These are phyloP conservation scores for Natator depressus DNA, from an alignment of 2,113 vertebrate genomes.

Conservation along the genomic window DNA sequence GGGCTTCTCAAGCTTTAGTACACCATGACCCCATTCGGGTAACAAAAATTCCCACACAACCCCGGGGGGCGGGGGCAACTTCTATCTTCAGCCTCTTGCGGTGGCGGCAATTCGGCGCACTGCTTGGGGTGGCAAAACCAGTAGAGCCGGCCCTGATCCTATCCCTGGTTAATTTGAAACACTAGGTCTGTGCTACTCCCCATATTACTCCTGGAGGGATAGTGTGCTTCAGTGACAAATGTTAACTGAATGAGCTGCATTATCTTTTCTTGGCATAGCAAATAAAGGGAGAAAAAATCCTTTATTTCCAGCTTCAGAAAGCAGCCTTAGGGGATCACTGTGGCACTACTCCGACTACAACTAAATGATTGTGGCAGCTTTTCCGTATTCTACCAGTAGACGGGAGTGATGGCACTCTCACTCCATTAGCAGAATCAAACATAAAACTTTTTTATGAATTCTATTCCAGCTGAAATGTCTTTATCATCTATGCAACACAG, in stretches of 20 bases:
- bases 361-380: conserved; percentile 6
- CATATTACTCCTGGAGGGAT: conserved; percentile 55
- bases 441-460: conserved; percentile 19
- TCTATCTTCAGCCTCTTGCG: too few species aligned
- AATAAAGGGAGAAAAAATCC: conserved; percentile 43
- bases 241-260: conserved; percentile 56
- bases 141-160: not conserved
- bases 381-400: conserved; percentile 29
- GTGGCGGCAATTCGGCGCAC: too few species aligned
- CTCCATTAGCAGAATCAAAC: conserved; percentile 27
- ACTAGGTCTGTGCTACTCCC: conserved; percentile 25
- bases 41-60: too few species aligned
- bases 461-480: conserved; percentile 23
- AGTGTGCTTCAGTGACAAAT: conserved; percentile 66
- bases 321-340: conserved; percentile 42
- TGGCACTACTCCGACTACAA: conserved; percentile 16
- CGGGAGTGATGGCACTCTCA: conserved; percentile 18
- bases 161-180: conserved; percentile 73
- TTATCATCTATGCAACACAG: not conserved
- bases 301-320: conserved; percentile 48
- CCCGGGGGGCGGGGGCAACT: too few species aligned
- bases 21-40: too few species aligned
- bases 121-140: too few species aligned
- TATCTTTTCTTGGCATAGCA: conserved; percentile 66
- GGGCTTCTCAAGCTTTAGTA: too few species aligned